phyloP scores from a whole-genome alignment of 2,797 vertebrate genomes.

The Adrianichthys oophorus region DNA sequence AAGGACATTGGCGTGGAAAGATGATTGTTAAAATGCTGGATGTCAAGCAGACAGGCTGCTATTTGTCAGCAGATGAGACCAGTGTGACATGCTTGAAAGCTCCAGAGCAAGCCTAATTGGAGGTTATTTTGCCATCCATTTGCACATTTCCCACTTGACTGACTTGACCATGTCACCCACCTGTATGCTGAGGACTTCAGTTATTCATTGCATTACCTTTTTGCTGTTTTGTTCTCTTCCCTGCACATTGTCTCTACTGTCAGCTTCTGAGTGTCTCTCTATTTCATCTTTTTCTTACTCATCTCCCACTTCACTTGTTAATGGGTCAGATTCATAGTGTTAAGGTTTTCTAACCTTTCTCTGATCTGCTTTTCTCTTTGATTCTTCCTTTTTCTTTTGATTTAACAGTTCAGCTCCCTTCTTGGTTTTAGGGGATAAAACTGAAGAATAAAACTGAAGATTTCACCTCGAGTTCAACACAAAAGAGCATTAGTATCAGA shows the following conservation, averaged over 20 bases:
- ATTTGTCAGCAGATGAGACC: background rate
- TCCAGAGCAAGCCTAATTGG: background rate
- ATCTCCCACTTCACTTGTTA: background rate
- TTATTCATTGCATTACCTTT: constrained; percentile 1
- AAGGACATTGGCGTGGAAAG: background rate
- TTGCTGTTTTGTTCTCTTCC: background rate
- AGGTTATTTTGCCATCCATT: background rate
- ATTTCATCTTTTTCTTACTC: background rate
- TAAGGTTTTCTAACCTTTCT: constrained; percentile 37
- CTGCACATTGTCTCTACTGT: background rate
- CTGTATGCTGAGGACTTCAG: background rate
- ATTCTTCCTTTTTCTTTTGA: constrained; percentile 20
- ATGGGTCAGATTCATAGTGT: constrained; percentile 15
- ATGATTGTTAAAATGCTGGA: background rate
- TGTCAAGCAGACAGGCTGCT: background rate
- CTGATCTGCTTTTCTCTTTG: constrained; percentile 33
- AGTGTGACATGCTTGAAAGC: background rate
- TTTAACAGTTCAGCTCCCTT: constrained; percentile 25
- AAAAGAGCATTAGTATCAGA: background rate
- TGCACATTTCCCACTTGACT: background rate
- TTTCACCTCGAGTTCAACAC: constrained; percentile 5
- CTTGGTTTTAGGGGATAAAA: constrained; percentile 7
- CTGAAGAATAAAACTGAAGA: constrained; percentile 9
- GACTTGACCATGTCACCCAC: background rate
- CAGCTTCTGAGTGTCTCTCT: background rate